A percentile compares a stretch with the other conserved stretches of the same genome.
These are phyloP conservation scores for Myotis brandtii DNA, from an alignment of 2,113 vertebrate species.

Conservation along the genomic window DNA sequence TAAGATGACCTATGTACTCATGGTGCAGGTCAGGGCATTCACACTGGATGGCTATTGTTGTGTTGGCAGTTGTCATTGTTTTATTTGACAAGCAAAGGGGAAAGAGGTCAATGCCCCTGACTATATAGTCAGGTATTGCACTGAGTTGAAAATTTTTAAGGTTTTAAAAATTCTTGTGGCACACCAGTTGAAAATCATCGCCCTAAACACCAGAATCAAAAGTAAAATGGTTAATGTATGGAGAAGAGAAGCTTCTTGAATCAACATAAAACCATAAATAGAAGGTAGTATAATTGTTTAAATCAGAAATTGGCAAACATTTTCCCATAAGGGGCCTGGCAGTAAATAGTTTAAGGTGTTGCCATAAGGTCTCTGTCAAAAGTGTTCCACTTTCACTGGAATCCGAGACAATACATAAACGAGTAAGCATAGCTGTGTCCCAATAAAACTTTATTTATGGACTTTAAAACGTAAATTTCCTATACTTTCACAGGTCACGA, in stretches of 20 bases:
- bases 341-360: slow-evolving; percentile 69
- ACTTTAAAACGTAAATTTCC: slow-evolving; percentile 53
- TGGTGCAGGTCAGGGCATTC: not conserved
- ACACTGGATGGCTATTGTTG: not conserved
- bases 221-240: not conserved
- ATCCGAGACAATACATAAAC: not conserved
- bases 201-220: not conserved
- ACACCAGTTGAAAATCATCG: not conserved
- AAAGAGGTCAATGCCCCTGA: not conserved
- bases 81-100: not conserved
- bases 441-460: slow-evolving; percentile 70
- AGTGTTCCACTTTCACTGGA: slow-evolving; percentile 11
- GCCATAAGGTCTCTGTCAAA: slow-evolving; percentile 2
- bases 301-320: slow-evolving; percentile 47
- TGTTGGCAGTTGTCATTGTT: not conserved
- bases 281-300: slow-evolving; percentile 37
- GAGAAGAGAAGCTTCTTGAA: slow-evolving; percentile 24
- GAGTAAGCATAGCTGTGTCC: slow-evolving; percentile 17
- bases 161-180: not conserved
- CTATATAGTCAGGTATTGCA: not conserved
- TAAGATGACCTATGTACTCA: not conserved
- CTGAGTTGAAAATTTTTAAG: too few species aligned
- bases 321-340: slow-evolving; percentile 45
- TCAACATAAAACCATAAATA: slow-evolving; percentile 34
- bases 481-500: slow-evolving; percentile 57